Conservation (phyloP, 2,888 invertebrate species). For the Didymodactylos carnosus region DNA sequence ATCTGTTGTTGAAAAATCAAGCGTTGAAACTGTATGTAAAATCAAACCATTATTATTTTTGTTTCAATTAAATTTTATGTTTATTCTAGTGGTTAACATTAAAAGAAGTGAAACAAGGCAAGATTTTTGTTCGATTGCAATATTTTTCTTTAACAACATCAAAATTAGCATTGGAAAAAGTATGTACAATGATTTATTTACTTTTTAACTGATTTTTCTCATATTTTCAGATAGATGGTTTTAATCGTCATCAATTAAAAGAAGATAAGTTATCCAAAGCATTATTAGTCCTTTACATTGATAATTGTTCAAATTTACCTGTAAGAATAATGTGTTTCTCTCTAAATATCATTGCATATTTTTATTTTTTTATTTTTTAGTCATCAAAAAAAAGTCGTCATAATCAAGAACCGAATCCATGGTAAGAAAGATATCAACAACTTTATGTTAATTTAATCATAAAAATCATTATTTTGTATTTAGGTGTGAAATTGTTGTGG, state of each 20-base stretch:
- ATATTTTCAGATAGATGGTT: neutral
- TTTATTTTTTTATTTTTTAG: neutral
- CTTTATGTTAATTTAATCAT: no score
- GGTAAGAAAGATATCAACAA: no score
- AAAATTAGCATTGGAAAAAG: neutral
- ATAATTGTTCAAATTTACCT: neutral
- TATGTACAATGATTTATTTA: neutral
- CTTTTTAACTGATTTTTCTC: neutral
- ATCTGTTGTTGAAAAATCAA: neutral
- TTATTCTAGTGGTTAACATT: slow-evolving; percentile 7
- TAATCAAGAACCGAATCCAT: neutral
- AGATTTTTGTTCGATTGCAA: neutral
- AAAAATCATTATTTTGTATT: no score
- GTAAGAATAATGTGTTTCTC: neutral
- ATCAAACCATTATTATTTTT: neutral
- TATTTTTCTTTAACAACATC: neutral
- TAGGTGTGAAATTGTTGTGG: neutral
- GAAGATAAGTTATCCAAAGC: neutral
- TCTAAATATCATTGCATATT: no score
- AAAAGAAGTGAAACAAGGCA: slow-evolving; percentile 1
- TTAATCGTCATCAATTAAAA: neutral
- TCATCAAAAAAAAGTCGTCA: neutral
- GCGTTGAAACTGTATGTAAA: neutral
- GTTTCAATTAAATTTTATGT: neutral
- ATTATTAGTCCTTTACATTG: neutral